Conservation (phyloP, 1,140 invertebrate genomes). For the Drosophila nasuta region DNA sequence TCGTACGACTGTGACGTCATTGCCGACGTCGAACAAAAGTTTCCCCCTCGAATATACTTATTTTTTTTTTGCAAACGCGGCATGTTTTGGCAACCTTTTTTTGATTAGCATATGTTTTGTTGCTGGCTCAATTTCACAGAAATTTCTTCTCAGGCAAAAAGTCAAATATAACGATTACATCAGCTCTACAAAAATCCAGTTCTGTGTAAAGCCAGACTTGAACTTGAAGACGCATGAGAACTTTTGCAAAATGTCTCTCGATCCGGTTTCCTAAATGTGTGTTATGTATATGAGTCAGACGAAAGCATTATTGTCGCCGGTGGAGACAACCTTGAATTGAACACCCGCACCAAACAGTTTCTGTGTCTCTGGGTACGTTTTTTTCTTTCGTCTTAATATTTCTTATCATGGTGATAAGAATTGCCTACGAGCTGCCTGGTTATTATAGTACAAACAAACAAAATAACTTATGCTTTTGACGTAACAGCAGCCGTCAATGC, state of each 20-base stretch:
- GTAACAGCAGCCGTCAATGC: conserved; percentile 38
- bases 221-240: conserved; percentile 38
- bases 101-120: conserved; percentile 30
- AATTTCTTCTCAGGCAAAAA: conserved; percentile 27
- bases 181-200: conserved; percentile 30
- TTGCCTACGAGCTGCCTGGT: background rate
- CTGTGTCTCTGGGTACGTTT: conserved; percentile 26
- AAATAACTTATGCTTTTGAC: conserved; percentile 27
- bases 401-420: conserved; percentile 41
- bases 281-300: conserved; percentile 29
- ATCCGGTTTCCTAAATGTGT: conserved; percentile 33
- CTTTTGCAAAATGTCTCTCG: conserved; percentile 20
- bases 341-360: conserved; percentile 1
- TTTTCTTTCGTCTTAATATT: background rate
- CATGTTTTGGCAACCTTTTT: conserved; percentile 26
- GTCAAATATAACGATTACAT: conserved; percentile 35
- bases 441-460: conserved; percentile 9
- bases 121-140: conserved; percentile 15
- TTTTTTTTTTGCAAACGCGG: conserved; percentile 8
- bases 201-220: conserved; percentile 40
- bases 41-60: background rate
- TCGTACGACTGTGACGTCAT: conserved; percentile 50
- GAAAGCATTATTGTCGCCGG: conserved; percentile 6
- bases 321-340: conserved; percentile 27
- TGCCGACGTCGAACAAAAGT: background rate